These are phyloP conservation scores for Hippocampus comes DNA, from an alignment of 2,113 vertebrate genomes.

Conservation along the genomic window DNA sequence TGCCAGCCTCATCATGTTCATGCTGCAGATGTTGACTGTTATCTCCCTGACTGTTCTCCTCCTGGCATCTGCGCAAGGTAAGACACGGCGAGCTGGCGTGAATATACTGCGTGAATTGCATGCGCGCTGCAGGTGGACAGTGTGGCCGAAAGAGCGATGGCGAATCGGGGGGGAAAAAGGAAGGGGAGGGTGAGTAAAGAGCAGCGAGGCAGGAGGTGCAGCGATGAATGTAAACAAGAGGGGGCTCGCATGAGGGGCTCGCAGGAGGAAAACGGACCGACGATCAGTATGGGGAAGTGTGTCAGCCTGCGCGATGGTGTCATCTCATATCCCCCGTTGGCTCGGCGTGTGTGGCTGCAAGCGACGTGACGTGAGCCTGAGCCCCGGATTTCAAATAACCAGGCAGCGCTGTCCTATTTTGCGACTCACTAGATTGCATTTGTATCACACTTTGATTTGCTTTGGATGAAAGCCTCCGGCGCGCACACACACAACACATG, in stretches of 20 bases:
- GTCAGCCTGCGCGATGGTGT: slow-evolving; percentile 26
- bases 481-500: neutral
- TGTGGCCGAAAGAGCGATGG: slow-evolving; percentile 53
- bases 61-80: slow-evolving; percentile 76
- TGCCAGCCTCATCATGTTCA: slow-evolving; percentile 73
- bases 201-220: slow-evolving; percentile 39
- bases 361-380: slow-evolving; percentile 19
- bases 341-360: slow-evolving; percentile 19
- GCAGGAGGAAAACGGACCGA: slow-evolving; percentile 25
- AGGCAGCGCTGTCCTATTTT: slow-evolving; percentile 47
- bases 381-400: slow-evolving; percentile 23
- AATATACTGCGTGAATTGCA: slow-evolving; percentile 32
- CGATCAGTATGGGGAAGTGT: slow-evolving; percentile 35
- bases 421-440: slow-evolving; percentile 32
- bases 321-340: slow-evolving; percentile 1
- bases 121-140: slow-evolving; percentile 61
- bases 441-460: slow-evolving; percentile 55
- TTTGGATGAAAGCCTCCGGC: slow-evolving; percentile 36
- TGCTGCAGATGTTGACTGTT: slow-evolving; percentile 73
- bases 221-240: slow-evolving; percentile 66
- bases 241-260: slow-evolving; percentile 17
- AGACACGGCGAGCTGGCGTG: slow-evolving; percentile 41
- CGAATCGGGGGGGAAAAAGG: slow-evolving; percentile 49
- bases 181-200: slow-evolving; percentile 38
- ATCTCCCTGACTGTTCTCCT: slow-evolving; percentile 68